A percentile compares a stretch with the other conserved stretches of the same genome.
Evolutionary conservation across 2,888 invertebrate genomes (phyloP).

Genomic region (Epistrophe grossulariae): DNA sequence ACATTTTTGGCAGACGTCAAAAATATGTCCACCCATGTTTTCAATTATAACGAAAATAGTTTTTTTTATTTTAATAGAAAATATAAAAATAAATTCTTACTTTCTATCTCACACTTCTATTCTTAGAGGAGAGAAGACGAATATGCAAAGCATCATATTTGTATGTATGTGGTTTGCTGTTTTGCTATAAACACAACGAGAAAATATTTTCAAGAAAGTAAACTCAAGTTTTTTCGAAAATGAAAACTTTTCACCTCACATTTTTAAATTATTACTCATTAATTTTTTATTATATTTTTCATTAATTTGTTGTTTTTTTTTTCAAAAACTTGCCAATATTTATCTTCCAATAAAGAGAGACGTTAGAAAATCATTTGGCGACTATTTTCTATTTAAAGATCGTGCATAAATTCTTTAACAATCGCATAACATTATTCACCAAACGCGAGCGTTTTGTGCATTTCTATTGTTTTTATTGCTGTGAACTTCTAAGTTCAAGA

Average conservation of each 20-base stretch:
- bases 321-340: neutral
- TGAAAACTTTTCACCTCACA: conserved; percentile 11
- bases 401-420: conserved; percentile 32
- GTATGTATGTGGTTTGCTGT: neutral
- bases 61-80: conserved; percentile 10
- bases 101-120: conserved; percentile 16
- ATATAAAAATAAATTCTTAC: conserved; percentile 31
- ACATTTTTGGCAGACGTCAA: conserved; percentile 46
- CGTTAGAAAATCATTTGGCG: neutral
- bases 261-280: conserved; percentile 18
- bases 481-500: conserved; percentile 74
- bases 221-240: neutral
- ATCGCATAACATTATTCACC: conserved; percentile 48
- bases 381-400: conserved; percentile 17
- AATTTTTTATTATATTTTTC: neutral
- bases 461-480: conserved; percentile 23
- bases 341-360: neutral
- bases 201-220: conserved; percentile 8
- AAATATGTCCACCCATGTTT: conserved; percentile 40
- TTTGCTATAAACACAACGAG: conserved; percentile 6
- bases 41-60: conserved; percentile 45
- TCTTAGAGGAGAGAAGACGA: neutral
- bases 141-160: neutral
- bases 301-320: neutral
- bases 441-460: conserved; percentile 16